Percentiles rank a stretch among this genome's conserved stretches.
These are phyloP conservation scores for Trachymyrmex septentrionalis DNA, from an alignment of 1,140 invertebrate species.

Conservation along the genomic window DNA sequence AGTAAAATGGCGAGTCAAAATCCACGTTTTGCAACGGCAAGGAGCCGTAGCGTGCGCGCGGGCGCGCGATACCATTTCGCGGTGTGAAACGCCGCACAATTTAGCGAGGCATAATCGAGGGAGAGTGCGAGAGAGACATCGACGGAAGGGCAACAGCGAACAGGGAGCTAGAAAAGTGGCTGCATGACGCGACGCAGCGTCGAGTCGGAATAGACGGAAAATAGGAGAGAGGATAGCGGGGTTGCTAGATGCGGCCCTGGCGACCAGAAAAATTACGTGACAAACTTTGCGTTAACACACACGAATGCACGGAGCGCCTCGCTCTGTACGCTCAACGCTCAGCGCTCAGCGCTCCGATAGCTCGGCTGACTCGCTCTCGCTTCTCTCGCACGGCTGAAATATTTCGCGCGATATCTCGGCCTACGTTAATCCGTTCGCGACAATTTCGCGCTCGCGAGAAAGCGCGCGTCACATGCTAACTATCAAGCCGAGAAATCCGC, in stretches of 20 bases:
- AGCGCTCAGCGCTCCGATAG: not conserved
- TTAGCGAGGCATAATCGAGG: not conserved
- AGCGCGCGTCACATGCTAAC: conserved; percentile 64
- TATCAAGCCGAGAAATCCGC: conserved; percentile 69
- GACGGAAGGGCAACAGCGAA: not conserved
- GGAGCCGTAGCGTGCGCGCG: not conserved
- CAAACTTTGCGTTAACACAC: conserved; percentile 81
- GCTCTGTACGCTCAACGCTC: conserved; percentile 51
- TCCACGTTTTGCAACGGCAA: conserved; percentile 6
- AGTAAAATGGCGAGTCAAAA: conserved; percentile 37
- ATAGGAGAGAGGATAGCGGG: conserved; percentile 50
- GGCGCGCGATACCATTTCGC: not conserved
- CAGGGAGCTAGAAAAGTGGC: not conserved
- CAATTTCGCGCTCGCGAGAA: conserved; percentile 64
- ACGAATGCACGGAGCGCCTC: conserved; percentile 76
- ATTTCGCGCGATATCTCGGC: conserved; percentile 78
- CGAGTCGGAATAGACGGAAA: not conserved
- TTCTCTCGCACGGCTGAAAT: conserved; percentile 70
- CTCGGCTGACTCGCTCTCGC: not conserved
- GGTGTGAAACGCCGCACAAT: conserved; percentile 18
- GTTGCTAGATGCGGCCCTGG: conserved; percentile 80
- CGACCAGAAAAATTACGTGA: conserved; percentile 84
- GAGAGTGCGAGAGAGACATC: not conserved
- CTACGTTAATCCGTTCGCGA: conserved; percentile 20
- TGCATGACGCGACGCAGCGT: not conserved